phyloP scores from a whole-genome alignment of 2,113 vertebrate species.

The Lipophrys pholis region DNA sequence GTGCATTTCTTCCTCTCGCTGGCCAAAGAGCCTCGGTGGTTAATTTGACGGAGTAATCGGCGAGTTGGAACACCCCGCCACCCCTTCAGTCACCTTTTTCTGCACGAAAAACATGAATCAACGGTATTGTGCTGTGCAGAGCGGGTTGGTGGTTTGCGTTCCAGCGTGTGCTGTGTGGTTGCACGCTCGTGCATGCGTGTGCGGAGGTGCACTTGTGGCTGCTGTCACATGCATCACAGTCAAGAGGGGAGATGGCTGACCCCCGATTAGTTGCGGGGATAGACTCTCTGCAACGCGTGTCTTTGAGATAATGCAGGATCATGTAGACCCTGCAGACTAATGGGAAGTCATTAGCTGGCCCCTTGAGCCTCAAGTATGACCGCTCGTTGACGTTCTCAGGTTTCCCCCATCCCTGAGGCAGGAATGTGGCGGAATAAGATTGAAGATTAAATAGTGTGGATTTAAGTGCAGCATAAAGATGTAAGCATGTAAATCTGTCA shows the following conservation, averaged over 20 bases:
- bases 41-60: constrained; percentile 66
- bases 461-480: constrained; percentile 11
- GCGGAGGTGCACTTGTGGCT: constrained; percentile 2
- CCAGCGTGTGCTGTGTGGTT: not conserved
- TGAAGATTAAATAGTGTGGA: constrained; percentile 26
- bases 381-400: constrained; percentile 50
- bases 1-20: constrained; percentile 36
- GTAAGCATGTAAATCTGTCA: no score
- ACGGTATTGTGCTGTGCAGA: constrained; percentile 39
- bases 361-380: constrained; percentile 26
- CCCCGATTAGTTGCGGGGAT: constrained; percentile 68
- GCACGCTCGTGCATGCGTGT: not conserved
- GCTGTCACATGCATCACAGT: constrained; percentile 36
- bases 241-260: constrained; percentile 50
- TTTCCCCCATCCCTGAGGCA: constrained; percentile 47
- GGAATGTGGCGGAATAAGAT: constrained; percentile 57
- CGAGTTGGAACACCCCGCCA: constrained; percentile 12
- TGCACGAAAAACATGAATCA: constrained; percentile 53
- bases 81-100: constrained; percentile 25
- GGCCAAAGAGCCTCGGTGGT: constrained; percentile 56
- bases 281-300: constrained; percentile 63
- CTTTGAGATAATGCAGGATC: constrained; percentile 62
- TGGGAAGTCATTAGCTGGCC: constrained; percentile 64
- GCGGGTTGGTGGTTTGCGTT: not conserved
- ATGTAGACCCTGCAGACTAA: constrained; percentile 49